Percentiles rank a stretch among this genome's conserved stretches.
These are phyloP conservation scores for Serrognathus titanus DNA, from an alignment of 2,888 invertebrate species.

Conservation along the genomic window DNA sequence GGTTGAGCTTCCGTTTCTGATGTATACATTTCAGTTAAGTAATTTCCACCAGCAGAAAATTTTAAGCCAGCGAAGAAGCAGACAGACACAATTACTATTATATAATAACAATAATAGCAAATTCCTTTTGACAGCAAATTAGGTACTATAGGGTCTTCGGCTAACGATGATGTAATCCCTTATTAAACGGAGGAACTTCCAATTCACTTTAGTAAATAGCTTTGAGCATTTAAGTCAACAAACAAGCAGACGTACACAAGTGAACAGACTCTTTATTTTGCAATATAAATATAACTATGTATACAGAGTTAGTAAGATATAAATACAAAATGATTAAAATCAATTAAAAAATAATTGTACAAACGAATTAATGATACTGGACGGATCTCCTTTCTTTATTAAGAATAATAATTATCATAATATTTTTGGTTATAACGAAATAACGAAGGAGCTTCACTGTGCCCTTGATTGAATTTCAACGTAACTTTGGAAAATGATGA, in stretches of 20 bases:
- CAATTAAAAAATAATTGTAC: neutral
- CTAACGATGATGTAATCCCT: too few species aligned
- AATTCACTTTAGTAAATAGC: too few species aligned
- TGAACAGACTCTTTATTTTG: conserved; percentile 20
- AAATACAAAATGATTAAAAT: conserved; percentile 7
- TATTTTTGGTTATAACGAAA: too few species aligned
- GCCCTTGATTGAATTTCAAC: too few species aligned
- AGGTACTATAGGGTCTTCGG: too few species aligned
- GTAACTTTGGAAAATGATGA: too few species aligned
- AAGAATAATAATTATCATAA: too few species aligned
- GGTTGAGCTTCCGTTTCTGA: conserved; percentile 38
- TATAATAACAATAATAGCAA: too few species aligned
- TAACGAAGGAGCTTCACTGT: too few species aligned
- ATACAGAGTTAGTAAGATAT: conserved; percentile 24
- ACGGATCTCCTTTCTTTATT: neutral
- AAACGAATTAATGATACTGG: neutral
- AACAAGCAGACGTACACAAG: conserved; percentile 1
- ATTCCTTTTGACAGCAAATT: too few species aligned
- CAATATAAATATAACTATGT: conserved; percentile 24
- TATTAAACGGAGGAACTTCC: too few species aligned
- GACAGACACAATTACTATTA: neutral
- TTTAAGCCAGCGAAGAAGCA: neutral
- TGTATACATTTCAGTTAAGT: neutral
- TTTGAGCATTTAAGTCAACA: too few species aligned
- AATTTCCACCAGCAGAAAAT: neutral